Conservation (phyloP, 2,888 invertebrate species). For the Zonitis immaculata region DNA sequence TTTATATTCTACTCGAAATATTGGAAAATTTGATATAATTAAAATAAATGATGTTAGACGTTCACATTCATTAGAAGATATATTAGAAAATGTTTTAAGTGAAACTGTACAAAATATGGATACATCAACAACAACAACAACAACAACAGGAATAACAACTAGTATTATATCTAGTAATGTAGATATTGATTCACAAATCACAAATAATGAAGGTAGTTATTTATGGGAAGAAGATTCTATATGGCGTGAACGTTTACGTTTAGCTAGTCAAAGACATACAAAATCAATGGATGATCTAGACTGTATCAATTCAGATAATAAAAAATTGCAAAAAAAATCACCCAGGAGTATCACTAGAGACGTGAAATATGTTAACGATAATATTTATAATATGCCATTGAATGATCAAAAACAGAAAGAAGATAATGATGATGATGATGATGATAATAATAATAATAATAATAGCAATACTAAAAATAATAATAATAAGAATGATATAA, state of each 20-base stretch:
- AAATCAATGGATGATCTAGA: constrained; percentile 80
- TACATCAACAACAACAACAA: constrained; percentile 14
- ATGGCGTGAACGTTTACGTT: constrained; percentile 74
- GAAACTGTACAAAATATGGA: constrained; percentile 29
- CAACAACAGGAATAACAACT: constrained; percentile 6
- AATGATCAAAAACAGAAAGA: constrained; percentile 38
- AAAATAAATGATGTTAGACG: constrained; percentile 44
- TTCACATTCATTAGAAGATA: constrained; percentile 57
- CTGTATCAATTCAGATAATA: constrained; percentile 44
- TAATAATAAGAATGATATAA: constrained; percentile 42
- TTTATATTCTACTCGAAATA: constrained; percentile 37
- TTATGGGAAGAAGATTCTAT: constrained; percentile 79
- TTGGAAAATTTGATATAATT: constrained; percentile 36
- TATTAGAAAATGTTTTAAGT: constrained; percentile 52
- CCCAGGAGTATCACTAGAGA: constrained; percentile 56
- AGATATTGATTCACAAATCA: no score
- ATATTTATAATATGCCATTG: constrained; percentile 53
- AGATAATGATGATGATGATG: constrained; percentile 52
- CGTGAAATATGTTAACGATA: constrained; percentile 75
- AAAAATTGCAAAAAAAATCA: constrained; percentile 36
- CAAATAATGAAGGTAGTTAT: constrained; percentile 58
- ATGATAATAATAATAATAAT: no score
- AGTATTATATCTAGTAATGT: no score
- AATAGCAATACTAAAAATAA: no score
- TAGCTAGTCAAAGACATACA: constrained; percentile 76